Conservation (phyloP, 2,888 invertebrate genomes). For the Melieria picta region DNA sequence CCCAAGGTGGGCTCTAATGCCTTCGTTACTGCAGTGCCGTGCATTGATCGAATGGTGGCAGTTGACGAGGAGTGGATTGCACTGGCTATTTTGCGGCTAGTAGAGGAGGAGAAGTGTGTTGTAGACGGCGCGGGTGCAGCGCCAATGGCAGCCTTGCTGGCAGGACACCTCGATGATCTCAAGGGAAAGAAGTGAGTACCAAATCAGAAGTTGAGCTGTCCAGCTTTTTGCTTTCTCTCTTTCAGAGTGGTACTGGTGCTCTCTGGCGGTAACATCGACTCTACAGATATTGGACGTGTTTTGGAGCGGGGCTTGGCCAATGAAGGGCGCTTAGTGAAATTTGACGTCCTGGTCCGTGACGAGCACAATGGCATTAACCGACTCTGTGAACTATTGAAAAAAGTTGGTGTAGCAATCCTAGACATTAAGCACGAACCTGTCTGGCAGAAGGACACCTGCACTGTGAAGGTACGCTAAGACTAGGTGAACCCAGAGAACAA, state of each 20-base stretch:
- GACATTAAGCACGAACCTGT: no score
- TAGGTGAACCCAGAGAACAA: no score
- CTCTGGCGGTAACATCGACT: constrained; percentile 88
- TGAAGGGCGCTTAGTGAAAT: constrained; percentile 76
- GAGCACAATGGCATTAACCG: no score
- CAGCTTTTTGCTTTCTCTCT: not conserved
- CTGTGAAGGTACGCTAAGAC: no score
- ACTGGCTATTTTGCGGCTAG: constrained; percentile 76
- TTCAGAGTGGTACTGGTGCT: constrained; percentile 78
- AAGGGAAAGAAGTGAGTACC: constrained; percentile 71
- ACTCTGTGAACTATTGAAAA: no score
- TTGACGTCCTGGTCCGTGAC: no score
- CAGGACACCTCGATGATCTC: constrained; percentile 79
- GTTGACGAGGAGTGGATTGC: constrained; percentile 83
- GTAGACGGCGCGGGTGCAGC: constrained; percentile 88
- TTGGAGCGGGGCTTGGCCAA: constrained; percentile 85
- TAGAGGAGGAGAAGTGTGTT: constrained; percentile 83
- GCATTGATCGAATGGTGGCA: constrained; percentile 79
- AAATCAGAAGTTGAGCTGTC: no score
- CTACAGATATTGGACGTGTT: constrained; percentile 83
- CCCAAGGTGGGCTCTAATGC: constrained; percentile 85
- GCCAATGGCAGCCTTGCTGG: constrained; percentile 81
- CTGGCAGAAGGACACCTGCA: no score
- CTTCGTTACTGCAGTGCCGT: constrained; percentile 73
- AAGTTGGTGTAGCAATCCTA: no score